Conservation (phyloP, 2,797 vertebrate genomes). For the Acropternis orthonyx region DNA sequence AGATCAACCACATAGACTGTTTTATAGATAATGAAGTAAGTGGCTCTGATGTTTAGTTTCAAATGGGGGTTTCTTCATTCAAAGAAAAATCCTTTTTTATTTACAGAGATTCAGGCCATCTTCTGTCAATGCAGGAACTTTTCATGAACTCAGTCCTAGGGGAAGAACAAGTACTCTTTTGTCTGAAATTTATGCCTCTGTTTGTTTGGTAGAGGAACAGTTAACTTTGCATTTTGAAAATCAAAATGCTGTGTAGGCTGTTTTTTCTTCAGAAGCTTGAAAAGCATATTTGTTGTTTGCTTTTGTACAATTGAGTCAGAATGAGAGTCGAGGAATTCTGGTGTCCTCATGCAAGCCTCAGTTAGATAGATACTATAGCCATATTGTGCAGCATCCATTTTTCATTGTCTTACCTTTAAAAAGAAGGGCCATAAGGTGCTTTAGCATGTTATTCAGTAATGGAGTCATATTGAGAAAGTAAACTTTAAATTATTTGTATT, state of each 20-base stretch:
- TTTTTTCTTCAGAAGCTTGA: not conserved
- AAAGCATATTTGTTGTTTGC: not conserved
- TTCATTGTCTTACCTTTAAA: not conserved
- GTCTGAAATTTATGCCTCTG: not conserved
- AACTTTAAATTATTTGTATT: no score
- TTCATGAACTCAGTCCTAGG: not conserved
- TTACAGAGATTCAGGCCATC: not conserved
- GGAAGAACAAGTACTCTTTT: not conserved
- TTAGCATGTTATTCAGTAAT: not conserved
- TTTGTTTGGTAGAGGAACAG: not conserved
- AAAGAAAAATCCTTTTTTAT: not conserved
- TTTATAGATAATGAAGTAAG: not conserved
- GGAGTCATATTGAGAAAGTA: not conserved
- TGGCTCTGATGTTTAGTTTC: not conserved
- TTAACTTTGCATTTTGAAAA: not conserved
- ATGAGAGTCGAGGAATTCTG: not conserved
- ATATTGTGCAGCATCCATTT: not conserved
- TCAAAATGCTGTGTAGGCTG: not conserved
- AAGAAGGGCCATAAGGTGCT: not conserved
- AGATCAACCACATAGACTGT: not conserved
- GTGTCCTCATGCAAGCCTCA: not conserved
- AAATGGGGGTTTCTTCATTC: not conserved
- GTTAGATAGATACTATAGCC: not conserved
- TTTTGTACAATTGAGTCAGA: not conserved
- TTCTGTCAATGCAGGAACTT: not conserved